These are phyloP conservation scores for Peribatodes rhomboidaria DNA, from an alignment of 2,888 invertebrate genomes.

Conservation along the genomic window DNA sequence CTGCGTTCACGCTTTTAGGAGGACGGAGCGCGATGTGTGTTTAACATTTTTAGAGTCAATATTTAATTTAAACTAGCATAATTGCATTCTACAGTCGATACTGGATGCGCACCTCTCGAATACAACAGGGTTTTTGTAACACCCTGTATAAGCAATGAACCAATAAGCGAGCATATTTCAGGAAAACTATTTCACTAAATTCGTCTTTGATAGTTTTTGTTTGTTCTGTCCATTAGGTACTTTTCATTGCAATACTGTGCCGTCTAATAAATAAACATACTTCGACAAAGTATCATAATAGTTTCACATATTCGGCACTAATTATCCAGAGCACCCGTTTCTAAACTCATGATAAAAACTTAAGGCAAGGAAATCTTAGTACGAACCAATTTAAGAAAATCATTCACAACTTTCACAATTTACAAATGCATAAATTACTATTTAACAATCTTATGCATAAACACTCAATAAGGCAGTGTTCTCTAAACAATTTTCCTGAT, in stretches of 20 bases:
- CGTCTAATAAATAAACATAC: neutral
- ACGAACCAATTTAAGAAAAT: neutral
- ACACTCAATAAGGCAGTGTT: neutral
- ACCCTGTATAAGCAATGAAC: no score
- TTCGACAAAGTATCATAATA: conserved; percentile 1
- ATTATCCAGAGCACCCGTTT: conserved; percentile 4
- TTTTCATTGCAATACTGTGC: neutral
- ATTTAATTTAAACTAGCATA: no score
- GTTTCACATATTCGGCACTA: neutral
- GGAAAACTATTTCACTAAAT: neutral
- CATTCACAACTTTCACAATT: neutral
- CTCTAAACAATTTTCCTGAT: neutral
- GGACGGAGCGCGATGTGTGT: no score
- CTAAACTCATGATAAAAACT: neutral
- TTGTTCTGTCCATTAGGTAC: neutral
- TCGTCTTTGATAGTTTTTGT: neutral
- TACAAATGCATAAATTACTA: neutral
- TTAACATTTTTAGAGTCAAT: no score
- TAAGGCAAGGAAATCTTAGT: conserved; percentile 3
- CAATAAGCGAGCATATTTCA: neutral
- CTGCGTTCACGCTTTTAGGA: no score
- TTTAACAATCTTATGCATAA: neutral
- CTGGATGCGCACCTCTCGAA: no score
- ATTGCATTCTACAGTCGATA: no score
- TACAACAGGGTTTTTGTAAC: no score